A percentile compares a stretch with the other conserved stretches of the same genome.
Evolutionary conservation across 2,888 invertebrate species (phyloP).

Genomic region (Cryptus viduatorius): DNA sequence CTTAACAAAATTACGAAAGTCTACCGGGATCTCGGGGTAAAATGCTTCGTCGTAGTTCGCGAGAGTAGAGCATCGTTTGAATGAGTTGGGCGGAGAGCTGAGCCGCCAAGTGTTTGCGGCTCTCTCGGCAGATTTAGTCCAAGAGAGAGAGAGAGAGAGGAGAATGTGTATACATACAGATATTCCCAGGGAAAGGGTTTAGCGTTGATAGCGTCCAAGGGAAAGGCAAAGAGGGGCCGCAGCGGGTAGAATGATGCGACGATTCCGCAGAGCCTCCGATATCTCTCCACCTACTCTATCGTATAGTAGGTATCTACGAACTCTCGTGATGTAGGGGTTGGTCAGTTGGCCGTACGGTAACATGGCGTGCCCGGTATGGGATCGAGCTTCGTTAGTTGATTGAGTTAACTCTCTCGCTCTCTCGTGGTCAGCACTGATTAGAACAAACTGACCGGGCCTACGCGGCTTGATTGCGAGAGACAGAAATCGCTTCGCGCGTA

Average conservation of each 20-base stretch:
- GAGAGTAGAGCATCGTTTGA: constrained; percentile 17
- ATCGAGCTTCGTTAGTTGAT: constrained; percentile 83
- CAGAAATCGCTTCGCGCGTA: constrained; percentile 68
- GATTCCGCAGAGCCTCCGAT: constrained; percentile 9
- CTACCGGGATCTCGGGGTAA: constrained; percentile 7
- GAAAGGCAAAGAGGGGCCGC: constrained; percentile 28
- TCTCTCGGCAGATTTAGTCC: constrained; percentile 61
- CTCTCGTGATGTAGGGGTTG: constrained; percentile 72
- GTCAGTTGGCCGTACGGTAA: constrained; percentile 76
- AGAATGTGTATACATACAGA: not conserved
- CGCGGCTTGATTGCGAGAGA: constrained; percentile 83
- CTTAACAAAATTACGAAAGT: constrained; percentile 47
- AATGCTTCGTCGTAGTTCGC: not conserved
- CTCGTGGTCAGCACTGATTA: constrained; percentile 83
- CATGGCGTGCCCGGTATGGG: constrained; percentile 31
- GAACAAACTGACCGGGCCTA: constrained; percentile 84
- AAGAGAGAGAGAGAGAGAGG: not conserved
- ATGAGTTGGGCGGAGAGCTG: constrained; percentile 34
- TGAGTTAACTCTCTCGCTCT: constrained; percentile 77
- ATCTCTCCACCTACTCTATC: constrained; percentile 10
- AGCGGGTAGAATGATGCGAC: constrained; percentile 3
- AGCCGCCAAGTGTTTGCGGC: constrained; percentile 78
- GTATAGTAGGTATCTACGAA: constrained; percentile 42
- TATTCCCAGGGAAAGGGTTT: constrained; percentile 24
- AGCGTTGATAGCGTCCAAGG: constrained; percentile 23